phyloP scores from a whole-genome alignment of 2,888 invertebrate genomes.

The Panopea generosa region DNA sequence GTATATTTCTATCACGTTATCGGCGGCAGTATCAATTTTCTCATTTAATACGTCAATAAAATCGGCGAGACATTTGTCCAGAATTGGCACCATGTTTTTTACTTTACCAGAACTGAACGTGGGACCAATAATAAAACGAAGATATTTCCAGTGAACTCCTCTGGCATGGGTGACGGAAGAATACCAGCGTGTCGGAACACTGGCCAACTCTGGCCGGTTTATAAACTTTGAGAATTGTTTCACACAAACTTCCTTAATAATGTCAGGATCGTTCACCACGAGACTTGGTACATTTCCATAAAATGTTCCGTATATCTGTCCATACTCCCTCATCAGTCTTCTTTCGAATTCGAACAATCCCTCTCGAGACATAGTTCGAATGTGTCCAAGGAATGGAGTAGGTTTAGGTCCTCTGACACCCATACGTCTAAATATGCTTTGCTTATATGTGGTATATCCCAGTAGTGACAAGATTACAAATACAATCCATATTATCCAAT shows the following conservation, averaged over 20 bases:
- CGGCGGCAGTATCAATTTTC: conserved; percentile 7
- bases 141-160: conserved; percentile 60
- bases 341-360: conserved; percentile 49
- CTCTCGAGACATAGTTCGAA: conserved; percentile 21
- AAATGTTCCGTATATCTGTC: conserved; percentile 51
- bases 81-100: conserved; percentile 48
- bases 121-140: conserved; percentile 46
- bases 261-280: conserved; percentile 61
- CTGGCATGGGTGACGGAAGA: conserved; percentile 33
- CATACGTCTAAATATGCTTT: conserved; percentile 32
- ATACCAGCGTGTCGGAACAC: conserved; percentile 21
- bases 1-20: conserved; percentile 46
- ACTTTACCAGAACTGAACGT: conserved; percentile 57
- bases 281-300: conserved; percentile 56
- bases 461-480: too few species aligned
- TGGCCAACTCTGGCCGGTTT: conserved; percentile 44
- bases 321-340: conserved; percentile 48
- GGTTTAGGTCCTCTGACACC: conserved; percentile 52
- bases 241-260: conserved; percentile 61
- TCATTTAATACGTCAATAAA: conserved; percentile 37
- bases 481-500: too few species aligned
- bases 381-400: conserved; percentile 26
- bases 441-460: conserved; percentile 37
- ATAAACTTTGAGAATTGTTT: conserved; percentile 66
- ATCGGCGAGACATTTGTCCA: conserved; percentile 39